Percentiles rank a stretch among this genome's conserved stretches.
These are phyloP conservation scores for Coreius guichenoti DNA, from an alignment of 2,797 vertebrate species.

Conservation along the genomic window DNA sequence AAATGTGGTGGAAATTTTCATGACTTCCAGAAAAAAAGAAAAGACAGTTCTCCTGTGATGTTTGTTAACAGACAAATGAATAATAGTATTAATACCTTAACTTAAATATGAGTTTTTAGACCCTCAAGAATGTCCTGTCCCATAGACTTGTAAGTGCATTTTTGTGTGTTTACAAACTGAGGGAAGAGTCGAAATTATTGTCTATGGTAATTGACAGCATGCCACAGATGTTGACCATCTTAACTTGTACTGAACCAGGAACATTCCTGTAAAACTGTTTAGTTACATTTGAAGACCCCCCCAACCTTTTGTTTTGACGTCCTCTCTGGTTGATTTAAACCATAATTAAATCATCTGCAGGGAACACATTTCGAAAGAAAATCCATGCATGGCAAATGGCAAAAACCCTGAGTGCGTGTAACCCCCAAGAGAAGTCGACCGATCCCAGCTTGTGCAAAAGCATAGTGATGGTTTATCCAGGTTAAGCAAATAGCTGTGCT, in stretches of 20 bases:
- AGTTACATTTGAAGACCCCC: slow-evolving; percentile 34
- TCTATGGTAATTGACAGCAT: slow-evolving; percentile 21
- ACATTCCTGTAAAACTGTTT: slow-evolving; percentile 38
- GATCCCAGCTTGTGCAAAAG: slow-evolving; percentile 5
- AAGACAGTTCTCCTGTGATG: background rate
- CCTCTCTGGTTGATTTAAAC: slow-evolving; percentile 3
- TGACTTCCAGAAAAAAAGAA: background rate
- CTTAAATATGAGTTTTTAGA: background rate
- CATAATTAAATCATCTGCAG: slow-evolving; percentile 27
- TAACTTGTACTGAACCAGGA: slow-evolving; percentile 30
- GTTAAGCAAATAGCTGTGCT: slow-evolving; percentile 45
- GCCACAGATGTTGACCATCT: slow-evolving; percentile 37
- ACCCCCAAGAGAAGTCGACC: background rate
- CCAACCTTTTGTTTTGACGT: slow-evolving; percentile 36
- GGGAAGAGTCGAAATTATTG: background rate
- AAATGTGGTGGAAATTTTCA: background rate
- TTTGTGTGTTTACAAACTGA: slow-evolving; percentile 17
- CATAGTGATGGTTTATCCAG: slow-evolving; percentile 37
- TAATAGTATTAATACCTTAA: background rate
- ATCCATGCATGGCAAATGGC: background rate
- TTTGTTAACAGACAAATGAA: background rate
- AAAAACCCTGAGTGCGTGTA: background rate
- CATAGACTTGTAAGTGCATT: background rate
- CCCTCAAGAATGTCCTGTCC: background rate
- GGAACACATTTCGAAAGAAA: background rate